A percentile compares a stretch with the other conserved stretches of the same genome.
Evolutionary conservation across 1,140 invertebrate genomes (phyloP).

Genomic region (Saxidomus purpurata): DNA sequence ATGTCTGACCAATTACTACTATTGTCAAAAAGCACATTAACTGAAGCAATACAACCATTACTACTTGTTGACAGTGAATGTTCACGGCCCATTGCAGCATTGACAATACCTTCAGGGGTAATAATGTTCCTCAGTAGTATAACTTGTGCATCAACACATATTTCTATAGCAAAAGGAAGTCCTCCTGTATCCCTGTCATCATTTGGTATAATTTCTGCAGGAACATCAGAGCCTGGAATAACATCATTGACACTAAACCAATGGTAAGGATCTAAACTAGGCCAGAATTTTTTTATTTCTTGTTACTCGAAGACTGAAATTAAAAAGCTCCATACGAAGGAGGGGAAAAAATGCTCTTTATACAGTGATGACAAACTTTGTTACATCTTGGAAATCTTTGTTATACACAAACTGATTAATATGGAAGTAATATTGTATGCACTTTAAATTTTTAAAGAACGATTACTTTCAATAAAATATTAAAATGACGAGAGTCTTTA

Average conservation of each 20-base stretch:
- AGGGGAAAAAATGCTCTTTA: too few relatives aligned
- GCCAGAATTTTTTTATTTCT: too few relatives aligned
- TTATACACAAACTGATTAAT: too few relatives aligned
- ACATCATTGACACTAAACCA: slow-evolving; percentile 48
- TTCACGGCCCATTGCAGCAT: slow-evolving; percentile 50
- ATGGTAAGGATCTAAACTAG: slow-evolving; percentile 18
- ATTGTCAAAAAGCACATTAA: slow-evolving; percentile 60
- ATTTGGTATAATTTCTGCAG: not conserved
- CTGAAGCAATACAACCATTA: not conserved
- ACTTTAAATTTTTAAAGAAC: too few relatives aligned
- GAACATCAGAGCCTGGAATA: slow-evolving; percentile 32
- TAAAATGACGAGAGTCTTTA: too few relatives aligned
- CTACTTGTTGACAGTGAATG: slow-evolving; percentile 18
- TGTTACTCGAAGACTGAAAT: too few relatives aligned
- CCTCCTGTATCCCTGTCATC: slow-evolving; percentile 46
- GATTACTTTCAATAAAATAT: too few relatives aligned
- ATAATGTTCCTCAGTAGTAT: slow-evolving; percentile 58
- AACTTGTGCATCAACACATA: slow-evolving; percentile 26
- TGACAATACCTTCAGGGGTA: slow-evolving; percentile 44
- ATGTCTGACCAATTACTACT: slow-evolving; percentile 6
- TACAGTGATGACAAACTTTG: too few relatives aligned
- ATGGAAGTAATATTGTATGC: too few relatives aligned
- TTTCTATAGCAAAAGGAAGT: not conserved
- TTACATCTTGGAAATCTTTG: too few relatives aligned
- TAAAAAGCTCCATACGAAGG: too few relatives aligned